Evolutionary conservation across 2,797 vertebrate species (phyloP).

Genomic region (Acomys russatus): DNA sequence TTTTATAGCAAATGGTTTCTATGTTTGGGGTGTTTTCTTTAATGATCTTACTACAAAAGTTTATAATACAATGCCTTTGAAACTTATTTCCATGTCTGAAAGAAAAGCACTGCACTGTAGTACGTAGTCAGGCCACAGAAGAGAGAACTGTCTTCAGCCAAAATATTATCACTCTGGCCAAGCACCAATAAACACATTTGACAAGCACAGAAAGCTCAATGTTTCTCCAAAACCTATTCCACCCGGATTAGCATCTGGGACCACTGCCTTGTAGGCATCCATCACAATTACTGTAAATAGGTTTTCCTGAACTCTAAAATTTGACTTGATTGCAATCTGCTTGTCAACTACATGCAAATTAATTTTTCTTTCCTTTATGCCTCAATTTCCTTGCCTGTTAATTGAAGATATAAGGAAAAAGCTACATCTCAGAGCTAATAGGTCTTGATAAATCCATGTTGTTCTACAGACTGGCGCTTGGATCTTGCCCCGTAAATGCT

Average conservation of each 20-base stretch:
- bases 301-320: not conserved
- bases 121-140: not conserved
- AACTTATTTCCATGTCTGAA: slow-evolving; percentile 10
- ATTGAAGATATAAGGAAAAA: slow-evolving; percentile 33
- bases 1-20: slow-evolving; percentile 43
- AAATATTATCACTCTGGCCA: slow-evolving; percentile 9
- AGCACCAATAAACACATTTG: slow-evolving; percentile 5
- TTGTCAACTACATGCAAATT: not conserved
- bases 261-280: not conserved
- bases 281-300: not conserved
- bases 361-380: not conserved
- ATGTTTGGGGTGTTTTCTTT: slow-evolving; percentile 54
- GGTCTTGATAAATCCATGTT: not conserved
- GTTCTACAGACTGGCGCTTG: not conserved
- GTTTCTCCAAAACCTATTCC: slow-evolving; percentile 31
- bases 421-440: not conserved
- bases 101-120: not conserved
- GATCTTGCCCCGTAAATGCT: not conserved
- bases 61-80: slow-evolving; percentile 35
- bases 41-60: slow-evolving; percentile 37
- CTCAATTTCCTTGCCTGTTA: slow-evolving; percentile 34
- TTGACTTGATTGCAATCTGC: not conserved
- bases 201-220: not conserved
- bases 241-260: slow-evolving; percentile 48
- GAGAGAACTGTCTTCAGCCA: slow-evolving; percentile 4